Evolutionary conservation across 2,888 invertebrate species (phyloP).

Genomic region (Hyposoter didymator): DNA sequence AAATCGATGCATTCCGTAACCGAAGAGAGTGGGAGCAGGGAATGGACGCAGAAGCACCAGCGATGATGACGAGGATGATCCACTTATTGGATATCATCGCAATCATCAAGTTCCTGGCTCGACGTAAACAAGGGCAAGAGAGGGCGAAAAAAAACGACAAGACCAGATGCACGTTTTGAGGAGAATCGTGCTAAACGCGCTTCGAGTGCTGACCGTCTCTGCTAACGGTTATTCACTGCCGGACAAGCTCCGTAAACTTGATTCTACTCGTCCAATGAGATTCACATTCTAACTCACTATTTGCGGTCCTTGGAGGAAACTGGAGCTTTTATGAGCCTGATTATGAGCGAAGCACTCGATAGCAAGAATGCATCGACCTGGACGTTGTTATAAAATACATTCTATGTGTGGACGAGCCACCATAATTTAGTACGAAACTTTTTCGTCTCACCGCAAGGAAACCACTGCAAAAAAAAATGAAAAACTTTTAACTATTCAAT

Average conservation of each 20-base stretch:
- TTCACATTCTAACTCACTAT: background rate
- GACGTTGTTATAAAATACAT: background rate
- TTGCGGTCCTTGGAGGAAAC: background rate
- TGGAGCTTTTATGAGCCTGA: background rate
- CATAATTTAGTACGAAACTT: background rate
- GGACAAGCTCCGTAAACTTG: conserved; percentile 51
- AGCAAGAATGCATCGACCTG: background rate
- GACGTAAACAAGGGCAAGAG: conserved; percentile 16
- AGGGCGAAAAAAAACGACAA: conserved; percentile 17
- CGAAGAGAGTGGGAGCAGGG: background rate
- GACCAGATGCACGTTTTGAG: conserved; percentile 52
- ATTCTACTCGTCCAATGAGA: conserved; percentile 36
- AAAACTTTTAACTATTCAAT: too few relatives aligned
- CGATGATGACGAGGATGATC: conserved; percentile 33
- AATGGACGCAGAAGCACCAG: background rate
- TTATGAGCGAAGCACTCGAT: background rate
- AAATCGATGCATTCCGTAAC: conserved; percentile 26
- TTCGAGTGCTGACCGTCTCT: conserved; percentile 24
- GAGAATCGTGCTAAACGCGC: conserved; percentile 49
- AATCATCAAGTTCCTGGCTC: conserved; percentile 27
- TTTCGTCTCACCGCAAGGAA: too few relatives aligned
- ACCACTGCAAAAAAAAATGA: too few relatives aligned
- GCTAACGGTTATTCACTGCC: conserved; percentile 59
- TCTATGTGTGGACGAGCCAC: background rate
- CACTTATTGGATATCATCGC: conserved; percentile 27